Evolutionary conservation across 2,888 invertebrate genomes (phyloP).

Genomic region (Acanthosepion esculentum): DNA sequence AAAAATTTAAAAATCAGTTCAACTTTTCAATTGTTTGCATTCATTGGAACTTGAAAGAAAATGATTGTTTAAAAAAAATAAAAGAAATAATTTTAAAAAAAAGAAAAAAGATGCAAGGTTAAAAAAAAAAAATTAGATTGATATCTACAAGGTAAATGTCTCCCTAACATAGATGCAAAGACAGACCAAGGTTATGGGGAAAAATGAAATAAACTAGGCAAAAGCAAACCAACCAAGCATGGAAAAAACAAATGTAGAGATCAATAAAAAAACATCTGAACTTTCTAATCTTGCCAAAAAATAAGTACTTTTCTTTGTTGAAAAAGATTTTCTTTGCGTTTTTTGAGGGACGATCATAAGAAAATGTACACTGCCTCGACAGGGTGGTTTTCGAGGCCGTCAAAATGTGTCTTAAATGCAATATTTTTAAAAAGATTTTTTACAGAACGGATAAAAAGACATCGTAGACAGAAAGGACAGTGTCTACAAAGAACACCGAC

Average conservation of each 20-base stretch:
- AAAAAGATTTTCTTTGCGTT: neutral
- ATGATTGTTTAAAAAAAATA: neutral
- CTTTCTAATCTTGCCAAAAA: neutral
- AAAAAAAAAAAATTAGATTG: neutral
- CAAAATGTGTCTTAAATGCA: slow-evolving; percentile 1
- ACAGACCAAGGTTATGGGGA: neutral
- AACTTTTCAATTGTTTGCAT: neutral
- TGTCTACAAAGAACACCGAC: slow-evolving; percentile 14
- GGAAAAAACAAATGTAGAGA: neutral
- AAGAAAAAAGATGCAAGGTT: neutral
- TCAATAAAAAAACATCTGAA: neutral
- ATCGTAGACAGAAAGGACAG: neutral
- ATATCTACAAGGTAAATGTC: neutral
- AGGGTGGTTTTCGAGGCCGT: neutral
- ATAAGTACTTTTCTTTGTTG: neutral
- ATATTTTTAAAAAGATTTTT: neutral
- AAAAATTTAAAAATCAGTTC: neutral
- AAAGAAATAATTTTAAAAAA: neutral
- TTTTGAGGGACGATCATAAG: neutral
- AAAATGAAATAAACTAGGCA: neutral
- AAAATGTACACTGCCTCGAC: neutral
- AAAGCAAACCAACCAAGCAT: neutral
- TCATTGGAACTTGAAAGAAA: neutral
- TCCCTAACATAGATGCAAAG: neutral
- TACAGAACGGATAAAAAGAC: neutral